These are phyloP conservation scores for Clarias fuscus DNA, from an alignment of 2,797 vertebrate genomes.

Conservation along the genomic window DNA sequence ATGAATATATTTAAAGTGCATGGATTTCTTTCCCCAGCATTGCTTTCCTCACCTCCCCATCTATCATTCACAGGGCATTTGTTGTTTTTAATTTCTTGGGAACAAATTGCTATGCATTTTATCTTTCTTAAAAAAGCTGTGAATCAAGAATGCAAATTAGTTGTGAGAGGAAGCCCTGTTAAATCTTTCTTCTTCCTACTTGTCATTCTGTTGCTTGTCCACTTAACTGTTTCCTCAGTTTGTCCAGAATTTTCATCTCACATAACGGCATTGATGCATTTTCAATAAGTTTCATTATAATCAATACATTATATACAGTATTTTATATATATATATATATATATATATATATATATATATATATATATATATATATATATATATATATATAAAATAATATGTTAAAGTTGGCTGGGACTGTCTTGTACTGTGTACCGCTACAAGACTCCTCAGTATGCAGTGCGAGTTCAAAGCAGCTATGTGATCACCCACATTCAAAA, in stretches of 20 bases:
- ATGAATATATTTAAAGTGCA: not conserved
- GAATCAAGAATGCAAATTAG: not conserved
- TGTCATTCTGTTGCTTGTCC: not conserved
- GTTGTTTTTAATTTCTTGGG: not conserved
- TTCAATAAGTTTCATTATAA: not conserved
- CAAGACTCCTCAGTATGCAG: no score
- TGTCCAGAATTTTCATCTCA: not conserved
- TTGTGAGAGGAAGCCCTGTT: not conserved
- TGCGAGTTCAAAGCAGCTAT: no score
- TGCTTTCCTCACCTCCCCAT: not conserved
- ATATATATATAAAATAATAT: no score
- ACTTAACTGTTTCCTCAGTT: not conserved
- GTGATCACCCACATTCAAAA: no score
- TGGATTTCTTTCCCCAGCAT: not conserved
- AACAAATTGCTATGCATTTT: not conserved
- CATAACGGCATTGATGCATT: not conserved
- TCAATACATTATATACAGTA: not conserved
- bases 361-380: no score
- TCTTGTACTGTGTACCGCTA: no score
- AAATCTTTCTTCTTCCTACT: not conserved
- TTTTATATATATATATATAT: not conserved
- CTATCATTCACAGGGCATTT: not conserved
- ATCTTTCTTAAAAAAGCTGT: not conserved
- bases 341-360: no score
- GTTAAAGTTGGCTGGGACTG: no score